Evolutionary conservation across 1,140 invertebrate genomes (phyloP).

Genomic region (Araneus ventricosus): DNA sequence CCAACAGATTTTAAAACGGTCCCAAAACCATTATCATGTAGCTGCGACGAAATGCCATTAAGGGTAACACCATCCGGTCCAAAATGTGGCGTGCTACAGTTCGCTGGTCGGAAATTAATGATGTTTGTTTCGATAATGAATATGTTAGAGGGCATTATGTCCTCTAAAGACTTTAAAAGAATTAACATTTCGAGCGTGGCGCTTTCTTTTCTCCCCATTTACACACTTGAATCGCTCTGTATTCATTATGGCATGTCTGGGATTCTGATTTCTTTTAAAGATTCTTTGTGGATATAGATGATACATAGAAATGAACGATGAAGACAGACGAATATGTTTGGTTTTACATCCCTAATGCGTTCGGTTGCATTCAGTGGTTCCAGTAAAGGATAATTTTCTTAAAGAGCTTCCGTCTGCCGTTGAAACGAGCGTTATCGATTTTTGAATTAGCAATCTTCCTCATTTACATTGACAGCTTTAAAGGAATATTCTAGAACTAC

Average conservation of each 20-base stretch:
- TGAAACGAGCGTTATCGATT: background rate
- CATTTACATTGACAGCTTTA: slow-evolving; percentile 4
- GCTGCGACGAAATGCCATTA: slow-evolving; percentile 19
- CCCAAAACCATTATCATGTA: slow-evolving; percentile 19
- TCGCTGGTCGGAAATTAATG: slow-evolving; percentile 50
- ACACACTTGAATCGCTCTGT: background rate
- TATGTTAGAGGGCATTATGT: slow-evolving; percentile 58
- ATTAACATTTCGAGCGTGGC: slow-evolving; percentile 39
- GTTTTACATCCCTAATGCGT: background rate
- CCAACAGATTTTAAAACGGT: slow-evolving; percentile 33
- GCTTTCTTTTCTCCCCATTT: background rate
- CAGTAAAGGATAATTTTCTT: slow-evolving; percentile 8
- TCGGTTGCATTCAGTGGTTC: background rate
- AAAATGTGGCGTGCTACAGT: background rate
- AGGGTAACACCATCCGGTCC: slow-evolving; percentile 44
- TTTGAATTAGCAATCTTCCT: background rate
- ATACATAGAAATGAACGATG: background rate
- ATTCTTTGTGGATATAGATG: slow-evolving; percentile 18
- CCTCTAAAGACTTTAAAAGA: slow-evolving; percentile 46
- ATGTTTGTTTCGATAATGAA: slow-evolving; percentile 69
- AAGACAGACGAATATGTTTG: background rate
- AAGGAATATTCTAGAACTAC: background rate
- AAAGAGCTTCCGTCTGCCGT: background rate
- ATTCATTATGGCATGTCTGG: slow-evolving; percentile 33
- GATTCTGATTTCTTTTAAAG: slow-evolving; percentile 23